Evolutionary conservation across 2,888 invertebrate genomes (phyloP), one percentile per base, ranked within the genome.

Genomic region (Clitarchus hookeri): DNA sequence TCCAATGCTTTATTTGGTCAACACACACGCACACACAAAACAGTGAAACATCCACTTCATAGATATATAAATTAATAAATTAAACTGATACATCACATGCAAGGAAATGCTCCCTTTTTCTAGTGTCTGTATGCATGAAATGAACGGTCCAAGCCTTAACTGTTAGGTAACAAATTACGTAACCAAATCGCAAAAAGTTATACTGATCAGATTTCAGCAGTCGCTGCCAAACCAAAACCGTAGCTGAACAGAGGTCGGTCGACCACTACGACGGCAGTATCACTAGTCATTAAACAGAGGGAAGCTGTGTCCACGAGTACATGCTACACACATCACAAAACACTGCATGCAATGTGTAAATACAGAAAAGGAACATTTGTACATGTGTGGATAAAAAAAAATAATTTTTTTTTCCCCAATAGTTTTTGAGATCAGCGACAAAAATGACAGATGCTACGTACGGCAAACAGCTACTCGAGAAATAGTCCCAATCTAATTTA

Each of bases 21-120:
- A 65, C 65, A 65, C 65, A 65, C 65, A 65, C 65, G 16, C 65
- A 65, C 65, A 65, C 19, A 65, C 65, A 65, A 16, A 48, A 65
- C 65, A 65, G 65, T 65, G 65, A 65, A 65, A 65, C 65, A 65
- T 65, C 65, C 65, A 65, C 65, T 65, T 65, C 65, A 65, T 65
- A 65, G 0, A 65, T 9, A 65, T 12, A 65, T 12, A 19, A 48
- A 9, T 48, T 48, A 48, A 48, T 6, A 48, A 48, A 48, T 48
- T 48, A 48, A 48, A 65, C 16, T 16, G 16, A n/a, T 65, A 0
- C 11, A 65, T 65, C 65, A 65, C 65, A 65, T 36, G 36, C 65
- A 65, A 16, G 53, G n/a, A 65, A 23, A 65, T 65, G 19, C 65
- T 65, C n/a, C 19, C 16, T 48, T 48, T 48, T 23, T 65, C 65